Evolutionary conservation across 92 coral and sea anemone species (phyloP).

Genomic region (Nematostella vectensis): DNA sequence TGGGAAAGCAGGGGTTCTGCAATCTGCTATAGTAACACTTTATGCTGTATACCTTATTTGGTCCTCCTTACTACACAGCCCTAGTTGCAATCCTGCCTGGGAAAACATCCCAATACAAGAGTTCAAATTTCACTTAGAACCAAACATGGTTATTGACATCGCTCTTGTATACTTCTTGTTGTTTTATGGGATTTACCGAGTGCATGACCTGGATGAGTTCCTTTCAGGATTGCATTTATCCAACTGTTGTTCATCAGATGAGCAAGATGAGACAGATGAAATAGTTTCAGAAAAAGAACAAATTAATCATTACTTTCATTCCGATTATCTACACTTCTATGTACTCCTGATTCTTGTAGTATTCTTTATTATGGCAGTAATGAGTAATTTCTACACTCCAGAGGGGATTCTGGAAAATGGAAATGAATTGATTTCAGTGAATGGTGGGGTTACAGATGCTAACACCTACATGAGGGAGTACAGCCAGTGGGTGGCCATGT

Average conservation of each 20-base stretch:
- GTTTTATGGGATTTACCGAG: constrained; percentile 41
- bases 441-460: constrained; percentile 54
- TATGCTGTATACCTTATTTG: constrained; percentile 54
- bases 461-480: constrained; percentile 54
- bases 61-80: constrained; percentile 63
- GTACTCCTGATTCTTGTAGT: constrained; percentile 43
- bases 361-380: constrained; percentile 49
- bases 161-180: constrained; percentile 30
- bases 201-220: constrained; percentile 30
- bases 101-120: constrained; percentile 19
- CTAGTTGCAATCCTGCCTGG: constrained; percentile 57
- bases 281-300: not conserved
- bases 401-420: constrained; percentile 78
- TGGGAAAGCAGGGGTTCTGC: constrained; percentile 63
- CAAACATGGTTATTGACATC: constrained; percentile 55
- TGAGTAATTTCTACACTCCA: constrained; percentile 67
- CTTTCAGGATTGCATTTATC: constrained; percentile 25
- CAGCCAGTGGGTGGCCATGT: constrained; percentile 68
- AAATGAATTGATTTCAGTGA: constrained; percentile 49
- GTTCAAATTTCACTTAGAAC: constrained; percentile 40
- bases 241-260: constrained; percentile 34
- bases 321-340: constrained; percentile 58
- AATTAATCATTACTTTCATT: constrained; percentile 32
- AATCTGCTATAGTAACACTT: constrained; percentile 53
- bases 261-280: constrained; percentile 22